Percentiles rank a stretch among this genome's conserved stretches.
These are phyloP conservation scores for Lutraria lutraria DNA, from an alignment of 2,888 invertebrate genomes.

Conservation along the genomic window DNA sequence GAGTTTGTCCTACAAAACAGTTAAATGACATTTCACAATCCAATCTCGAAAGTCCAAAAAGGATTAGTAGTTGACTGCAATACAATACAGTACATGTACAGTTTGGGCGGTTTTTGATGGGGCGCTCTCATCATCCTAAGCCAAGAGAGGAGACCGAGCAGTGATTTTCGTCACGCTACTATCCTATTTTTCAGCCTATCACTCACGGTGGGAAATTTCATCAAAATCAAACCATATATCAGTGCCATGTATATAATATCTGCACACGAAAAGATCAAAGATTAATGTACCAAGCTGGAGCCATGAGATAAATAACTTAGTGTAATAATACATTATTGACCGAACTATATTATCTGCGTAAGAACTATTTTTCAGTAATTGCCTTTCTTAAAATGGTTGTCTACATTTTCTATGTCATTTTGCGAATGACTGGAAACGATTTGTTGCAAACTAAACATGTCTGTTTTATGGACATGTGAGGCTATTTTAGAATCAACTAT, in stretches of 20 bases:
- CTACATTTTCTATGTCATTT: neutral
- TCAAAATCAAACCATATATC: neutral
- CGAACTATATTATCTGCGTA: constrained; percentile 1
- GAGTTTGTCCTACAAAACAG: neutral
- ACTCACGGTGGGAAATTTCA: neutral
- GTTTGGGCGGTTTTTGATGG: too few relatives aligned
- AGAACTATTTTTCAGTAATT: neutral
- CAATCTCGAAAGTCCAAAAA: too few relatives aligned
- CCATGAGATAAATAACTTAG: neutral
- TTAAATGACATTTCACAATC: too few relatives aligned
- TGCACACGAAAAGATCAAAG: neutral
- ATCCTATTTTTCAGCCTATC: too few relatives aligned
- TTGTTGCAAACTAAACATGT: neutral
- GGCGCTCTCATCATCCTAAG: too few relatives aligned
- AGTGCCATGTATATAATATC: neutral
- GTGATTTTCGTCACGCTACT: too few relatives aligned
- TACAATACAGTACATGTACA: too few relatives aligned
- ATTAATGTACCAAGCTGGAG: neutral
- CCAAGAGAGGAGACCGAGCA: too few relatives aligned
- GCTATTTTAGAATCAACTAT: too few relatives aligned
- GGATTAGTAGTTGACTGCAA: too few relatives aligned
- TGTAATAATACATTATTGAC: constrained; percentile 5
- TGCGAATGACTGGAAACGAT: neutral
- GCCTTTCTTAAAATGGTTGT: neutral
- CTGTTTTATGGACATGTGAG: neutral